A percentile compares a stretch with the other conserved stretches of the same genome.
phyloP scores from a whole-genome alignment of 2,113 vertebrate species.

The Poicephalus meyeri region DNA sequence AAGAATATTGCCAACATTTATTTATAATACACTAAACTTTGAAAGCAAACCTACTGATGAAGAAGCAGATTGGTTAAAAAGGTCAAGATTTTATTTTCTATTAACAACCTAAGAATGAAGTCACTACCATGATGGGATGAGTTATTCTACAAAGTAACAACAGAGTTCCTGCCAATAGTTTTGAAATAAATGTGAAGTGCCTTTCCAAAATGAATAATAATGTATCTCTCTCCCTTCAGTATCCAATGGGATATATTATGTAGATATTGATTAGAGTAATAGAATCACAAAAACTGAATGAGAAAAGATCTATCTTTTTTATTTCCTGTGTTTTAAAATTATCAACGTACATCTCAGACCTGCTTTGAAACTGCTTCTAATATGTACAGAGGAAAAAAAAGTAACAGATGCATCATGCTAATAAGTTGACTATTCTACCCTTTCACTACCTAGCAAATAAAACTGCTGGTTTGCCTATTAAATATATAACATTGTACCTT shows the following conservation, averaged over 20 bases:
- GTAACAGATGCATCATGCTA: not conserved
- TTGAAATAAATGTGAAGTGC: not conserved
- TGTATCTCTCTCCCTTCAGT: not conserved
- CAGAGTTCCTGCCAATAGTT: not conserved
- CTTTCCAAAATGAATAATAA: not conserved
- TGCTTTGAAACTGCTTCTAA: not conserved
- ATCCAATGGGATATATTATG: not conserved
- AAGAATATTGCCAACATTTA: not conserved
- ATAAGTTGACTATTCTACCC: not conserved
- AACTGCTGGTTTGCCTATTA: not conserved
- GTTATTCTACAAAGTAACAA: not conserved
- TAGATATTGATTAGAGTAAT: not conserved
- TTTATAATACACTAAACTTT: not conserved
- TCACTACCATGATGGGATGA: not conserved
- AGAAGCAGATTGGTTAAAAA: not conserved
- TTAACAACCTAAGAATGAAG: not conserved
- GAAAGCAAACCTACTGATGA: not conserved
- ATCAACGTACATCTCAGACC: not conserved
- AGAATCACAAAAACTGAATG: not conserved
- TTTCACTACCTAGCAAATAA: not conserved
- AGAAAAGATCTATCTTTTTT: not conserved
- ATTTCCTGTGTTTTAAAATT: not conserved
- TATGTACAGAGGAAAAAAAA: accelerated
- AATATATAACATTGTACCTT: not conserved
- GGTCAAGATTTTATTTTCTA: not conserved